A percentile compares a stretch with the other conserved stretches of the same genome.
These are phyloP conservation scores for Stictonetta naevosa DNA, from an alignment of 2,113 vertebrate genomes.

Conservation along the genomic window DNA sequence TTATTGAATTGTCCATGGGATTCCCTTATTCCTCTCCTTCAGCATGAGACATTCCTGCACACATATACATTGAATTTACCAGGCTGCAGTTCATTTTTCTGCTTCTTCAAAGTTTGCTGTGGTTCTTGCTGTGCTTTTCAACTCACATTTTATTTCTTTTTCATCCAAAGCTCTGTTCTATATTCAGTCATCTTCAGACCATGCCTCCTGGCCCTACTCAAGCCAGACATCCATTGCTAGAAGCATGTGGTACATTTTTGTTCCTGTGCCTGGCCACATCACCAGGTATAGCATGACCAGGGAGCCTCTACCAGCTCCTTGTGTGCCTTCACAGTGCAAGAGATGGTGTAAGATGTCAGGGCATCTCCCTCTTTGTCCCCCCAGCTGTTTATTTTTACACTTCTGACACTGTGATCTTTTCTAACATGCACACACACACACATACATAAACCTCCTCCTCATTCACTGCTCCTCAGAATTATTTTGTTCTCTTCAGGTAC, in stretches of 20 bases:
- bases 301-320: neutral
- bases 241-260: neutral
- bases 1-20: neutral
- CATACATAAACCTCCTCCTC: neutral
- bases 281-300: neutral
- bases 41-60: neutral
- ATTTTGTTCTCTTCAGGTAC: neutral
- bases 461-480: neutral
- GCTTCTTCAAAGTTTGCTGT: neutral
- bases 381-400: accelerated
- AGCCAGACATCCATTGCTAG: neutral
- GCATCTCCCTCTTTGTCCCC: neutral
- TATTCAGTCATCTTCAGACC: neutral
- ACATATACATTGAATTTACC: neutral
- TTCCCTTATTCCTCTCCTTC: neutral
- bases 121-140: neutral
- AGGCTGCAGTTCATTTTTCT: neutral
- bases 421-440: too few species aligned
- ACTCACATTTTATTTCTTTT: neutral
- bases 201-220: neutral
- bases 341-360: neutral
- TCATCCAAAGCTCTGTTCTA: neutral
- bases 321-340: neutral
- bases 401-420: neutral
- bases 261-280: neutral